Conservation (phyloP, 2,113 vertebrate genomes). For the Eubucco bourcierii region DNA sequence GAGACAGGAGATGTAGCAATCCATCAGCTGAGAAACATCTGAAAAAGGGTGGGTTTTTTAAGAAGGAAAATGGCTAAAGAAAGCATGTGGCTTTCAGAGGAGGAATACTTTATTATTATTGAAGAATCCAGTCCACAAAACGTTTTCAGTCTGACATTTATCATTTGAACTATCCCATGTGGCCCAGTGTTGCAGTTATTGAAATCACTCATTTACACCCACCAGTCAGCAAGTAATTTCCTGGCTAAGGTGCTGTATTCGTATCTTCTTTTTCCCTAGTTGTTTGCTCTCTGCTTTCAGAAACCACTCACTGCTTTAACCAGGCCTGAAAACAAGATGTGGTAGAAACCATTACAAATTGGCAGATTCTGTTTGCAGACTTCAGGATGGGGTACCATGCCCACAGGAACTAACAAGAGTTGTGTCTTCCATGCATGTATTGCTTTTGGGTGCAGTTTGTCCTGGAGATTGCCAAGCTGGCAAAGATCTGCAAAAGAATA, state of each 20-base stretch:
- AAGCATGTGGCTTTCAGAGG: constrained; percentile 55
- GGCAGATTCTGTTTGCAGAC: neutral
- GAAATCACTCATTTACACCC: constrained; percentile 28
- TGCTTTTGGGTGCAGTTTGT: neutral
- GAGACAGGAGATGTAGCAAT: constrained; percentile 15
- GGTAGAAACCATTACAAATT: neutral
- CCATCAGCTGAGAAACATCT: constrained; percentile 62
- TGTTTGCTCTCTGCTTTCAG: neutral
- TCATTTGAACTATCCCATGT: constrained; percentile 19
- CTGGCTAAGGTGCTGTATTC: neutral
- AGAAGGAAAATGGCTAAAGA: constrained; percentile 65
- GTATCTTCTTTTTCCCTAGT: neutral
- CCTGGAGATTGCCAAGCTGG: neutral
- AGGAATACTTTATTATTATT: constrained; percentile 61
- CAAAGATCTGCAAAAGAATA: neutral
- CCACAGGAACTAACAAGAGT: neutral
- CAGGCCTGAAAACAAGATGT: neutral
- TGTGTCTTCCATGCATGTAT: neutral
- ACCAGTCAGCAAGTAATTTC: constrained; percentile 9
- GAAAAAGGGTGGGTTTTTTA: constrained; percentile 42
- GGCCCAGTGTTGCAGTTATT: neutral
- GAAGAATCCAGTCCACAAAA: constrained; percentile 56
- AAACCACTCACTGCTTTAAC: neutral
- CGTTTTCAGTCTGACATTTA: constrained; percentile 40
- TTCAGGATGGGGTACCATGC: neutral